Evolutionary conservation across 2,888 invertebrate genomes (phyloP).

Genomic region (Creontiades dilutus): DNA sequence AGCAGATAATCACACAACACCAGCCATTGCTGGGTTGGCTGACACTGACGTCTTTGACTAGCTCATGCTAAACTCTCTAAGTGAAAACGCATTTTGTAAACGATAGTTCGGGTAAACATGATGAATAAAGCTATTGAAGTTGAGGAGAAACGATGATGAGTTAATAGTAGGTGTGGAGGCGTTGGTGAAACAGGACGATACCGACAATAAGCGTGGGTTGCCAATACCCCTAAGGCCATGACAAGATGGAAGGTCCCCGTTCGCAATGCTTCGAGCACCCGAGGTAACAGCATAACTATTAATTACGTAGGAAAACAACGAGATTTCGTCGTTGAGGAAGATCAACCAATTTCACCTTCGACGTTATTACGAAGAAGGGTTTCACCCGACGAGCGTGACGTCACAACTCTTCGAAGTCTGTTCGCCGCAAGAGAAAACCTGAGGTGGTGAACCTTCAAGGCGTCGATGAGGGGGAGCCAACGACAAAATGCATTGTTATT

Average conservation of each 20-base stretch:
- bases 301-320: conserved; percentile 16
- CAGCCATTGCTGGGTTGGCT: too few relatives aligned
- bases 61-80: too few relatives aligned
- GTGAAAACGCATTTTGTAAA: too few relatives aligned
- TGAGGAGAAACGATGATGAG: not conserved
- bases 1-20: too few relatives aligned
- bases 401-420: not conserved
- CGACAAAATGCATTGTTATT: not conserved
- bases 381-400: conserved; percentile 29
- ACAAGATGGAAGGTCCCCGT: not conserved
- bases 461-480: too few relatives aligned
- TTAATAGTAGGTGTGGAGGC: not conserved
- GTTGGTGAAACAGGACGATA: not conserved
- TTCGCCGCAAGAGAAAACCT: not conserved
- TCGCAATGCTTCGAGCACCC: not conserved
- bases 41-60: too few relatives aligned
- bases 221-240: not conserved
- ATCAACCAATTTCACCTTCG: conserved; percentile 39
- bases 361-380: conserved; percentile 23
- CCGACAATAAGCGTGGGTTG: not conserved
- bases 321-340: not conserved
- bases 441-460: not conserved
- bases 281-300: not conserved
- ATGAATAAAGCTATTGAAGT: not conserved
- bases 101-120: not conserved